These are phyloP conservation scores for Anas platyrhynchos DNA, from an alignment of 2,113 vertebrate genomes.

Conservation along the genomic window DNA sequence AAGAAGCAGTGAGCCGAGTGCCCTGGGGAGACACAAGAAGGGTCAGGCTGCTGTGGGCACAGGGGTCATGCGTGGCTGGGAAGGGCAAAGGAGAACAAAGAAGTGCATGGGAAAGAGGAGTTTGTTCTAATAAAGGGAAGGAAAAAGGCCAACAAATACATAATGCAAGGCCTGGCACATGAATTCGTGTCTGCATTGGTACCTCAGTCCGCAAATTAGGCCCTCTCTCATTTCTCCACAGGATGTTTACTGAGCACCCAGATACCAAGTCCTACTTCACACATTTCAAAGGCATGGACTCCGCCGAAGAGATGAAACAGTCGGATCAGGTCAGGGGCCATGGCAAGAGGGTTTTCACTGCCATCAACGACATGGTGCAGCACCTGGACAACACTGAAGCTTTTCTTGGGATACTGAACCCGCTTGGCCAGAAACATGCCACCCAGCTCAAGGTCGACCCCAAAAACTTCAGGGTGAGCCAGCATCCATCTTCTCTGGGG, in stretches of 20 bases:
- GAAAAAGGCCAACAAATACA: background rate
- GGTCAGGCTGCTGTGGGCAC: background rate
- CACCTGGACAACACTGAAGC: slow-evolving; percentile 58
- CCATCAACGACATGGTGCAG: slow-evolving; percentile 66
- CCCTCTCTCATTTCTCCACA: background rate
- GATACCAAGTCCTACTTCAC: slow-evolving; percentile 67
- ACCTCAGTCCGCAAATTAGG: background rate
- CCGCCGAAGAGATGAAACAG: slow-evolving; percentile 52
- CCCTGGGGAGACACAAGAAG: background rate
- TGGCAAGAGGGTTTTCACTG: slow-evolving; percentile 52
- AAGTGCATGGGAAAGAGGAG: background rate
- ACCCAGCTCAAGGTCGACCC: slow-evolving; percentile 65
- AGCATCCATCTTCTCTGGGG: background rate
- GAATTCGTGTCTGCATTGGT: background rate
- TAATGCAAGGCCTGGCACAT: background rate
- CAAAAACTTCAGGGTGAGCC: slow-evolving; percentile 67
- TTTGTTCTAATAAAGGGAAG: background rate
- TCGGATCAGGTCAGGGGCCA: slow-evolving; percentile 63
- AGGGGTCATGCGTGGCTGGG: background rate
- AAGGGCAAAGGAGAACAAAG: background rate
- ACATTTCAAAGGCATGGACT: slow-evolving; percentile 67
- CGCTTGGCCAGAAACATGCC: slow-evolving; percentile 58
- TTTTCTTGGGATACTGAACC: slow-evolving; percentile 63
- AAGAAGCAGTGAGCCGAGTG: background rate
- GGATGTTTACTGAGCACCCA: slow-evolving; percentile 62